Percentiles rank a stretch among this genome's conserved stretches.
Evolutionary conservation across 2,888 invertebrate species (phyloP).

Genomic region (Prenolepis imparis): DNA sequence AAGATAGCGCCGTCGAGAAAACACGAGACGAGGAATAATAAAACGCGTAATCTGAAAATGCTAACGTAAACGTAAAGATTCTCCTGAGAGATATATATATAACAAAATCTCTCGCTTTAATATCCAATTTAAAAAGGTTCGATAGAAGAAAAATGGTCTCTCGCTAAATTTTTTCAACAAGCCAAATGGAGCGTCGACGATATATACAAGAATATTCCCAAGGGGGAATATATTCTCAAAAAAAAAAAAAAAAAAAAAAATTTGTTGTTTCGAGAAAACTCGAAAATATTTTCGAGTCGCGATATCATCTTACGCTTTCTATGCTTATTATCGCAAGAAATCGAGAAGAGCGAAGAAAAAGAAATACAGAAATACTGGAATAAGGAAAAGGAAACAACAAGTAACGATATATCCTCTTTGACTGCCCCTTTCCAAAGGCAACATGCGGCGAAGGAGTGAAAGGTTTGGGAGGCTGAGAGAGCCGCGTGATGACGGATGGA

Average conservation of each 20-base stretch:
- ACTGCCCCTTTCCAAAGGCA: slow-evolving; percentile 21
- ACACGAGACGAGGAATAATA: background rate
- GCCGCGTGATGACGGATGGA: slow-evolving; percentile 76
- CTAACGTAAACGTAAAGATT: background rate
- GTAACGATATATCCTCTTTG: slow-evolving; percentile 43
- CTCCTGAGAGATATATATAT: background rate
- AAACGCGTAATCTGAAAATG: slow-evolving; percentile 6
- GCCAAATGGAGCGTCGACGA: no score
- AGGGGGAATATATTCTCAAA: background rate
- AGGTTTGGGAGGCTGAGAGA: slow-evolving; percentile 55
- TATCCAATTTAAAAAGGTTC: background rate
- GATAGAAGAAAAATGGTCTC: background rate
- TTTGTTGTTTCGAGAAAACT: background rate
- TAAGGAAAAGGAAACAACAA: background rate
- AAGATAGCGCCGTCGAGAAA: background rate
- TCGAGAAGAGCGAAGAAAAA: slow-evolving; percentile 5
- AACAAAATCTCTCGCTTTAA: background rate
- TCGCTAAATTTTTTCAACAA: background rate
- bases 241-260: background rate
- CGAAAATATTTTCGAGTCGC: background rate
- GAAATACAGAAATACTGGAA: slow-evolving; percentile 1
- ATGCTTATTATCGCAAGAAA: slow-evolving; percentile 56
- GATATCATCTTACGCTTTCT: background rate
- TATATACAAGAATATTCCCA: background rate
- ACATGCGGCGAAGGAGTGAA: slow-evolving; percentile 24